Percentiles rank a stretch among this genome's conserved stretches.
These are phyloP conservation scores for Poeciliopsis prolifica DNA, from an alignment of 2,113 vertebrate genomes.

Conservation along the genomic window DNA sequence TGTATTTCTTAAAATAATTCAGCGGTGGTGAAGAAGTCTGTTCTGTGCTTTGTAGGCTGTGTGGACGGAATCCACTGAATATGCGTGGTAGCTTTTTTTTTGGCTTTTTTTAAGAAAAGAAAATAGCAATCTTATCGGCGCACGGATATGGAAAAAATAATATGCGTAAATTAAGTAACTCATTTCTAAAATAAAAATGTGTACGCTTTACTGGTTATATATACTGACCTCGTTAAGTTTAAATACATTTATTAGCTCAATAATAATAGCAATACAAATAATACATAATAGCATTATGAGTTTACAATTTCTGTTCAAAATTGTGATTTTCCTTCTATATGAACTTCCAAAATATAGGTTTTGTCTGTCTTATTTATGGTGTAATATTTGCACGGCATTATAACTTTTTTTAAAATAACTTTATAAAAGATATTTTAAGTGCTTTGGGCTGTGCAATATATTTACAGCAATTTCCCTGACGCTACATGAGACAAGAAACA, in stretches of 20 bases:
- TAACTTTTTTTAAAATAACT: no score
- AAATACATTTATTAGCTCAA: neutral
- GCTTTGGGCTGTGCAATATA: no score
- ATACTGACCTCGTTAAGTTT: neutral
- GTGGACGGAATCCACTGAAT: neutral
- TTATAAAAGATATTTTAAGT: no score
- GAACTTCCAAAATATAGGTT: no score
- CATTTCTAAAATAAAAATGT: neutral
- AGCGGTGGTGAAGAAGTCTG: constrained; percentile 65
- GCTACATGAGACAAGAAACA: neutral
- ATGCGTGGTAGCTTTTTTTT: neutral
- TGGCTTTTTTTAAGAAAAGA: neutral
- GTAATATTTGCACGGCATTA: no score
- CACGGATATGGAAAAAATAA: neutral
- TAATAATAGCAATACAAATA: neutral
- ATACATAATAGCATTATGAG: no score
- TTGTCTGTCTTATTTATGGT: no score
- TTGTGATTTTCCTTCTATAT: no score
- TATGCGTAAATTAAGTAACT: neutral
- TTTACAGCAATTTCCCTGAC: neutral
- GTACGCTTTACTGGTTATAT: neutral
- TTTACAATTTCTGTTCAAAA: no score
- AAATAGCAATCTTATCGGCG: neutral
- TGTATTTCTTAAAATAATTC: constrained; percentile 75
- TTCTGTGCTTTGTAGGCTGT: constrained; percentile 28